Base-by-base conservation (phyloP, 2,797 vertebrate genomes). In the Rhincodon typus region DNA sequence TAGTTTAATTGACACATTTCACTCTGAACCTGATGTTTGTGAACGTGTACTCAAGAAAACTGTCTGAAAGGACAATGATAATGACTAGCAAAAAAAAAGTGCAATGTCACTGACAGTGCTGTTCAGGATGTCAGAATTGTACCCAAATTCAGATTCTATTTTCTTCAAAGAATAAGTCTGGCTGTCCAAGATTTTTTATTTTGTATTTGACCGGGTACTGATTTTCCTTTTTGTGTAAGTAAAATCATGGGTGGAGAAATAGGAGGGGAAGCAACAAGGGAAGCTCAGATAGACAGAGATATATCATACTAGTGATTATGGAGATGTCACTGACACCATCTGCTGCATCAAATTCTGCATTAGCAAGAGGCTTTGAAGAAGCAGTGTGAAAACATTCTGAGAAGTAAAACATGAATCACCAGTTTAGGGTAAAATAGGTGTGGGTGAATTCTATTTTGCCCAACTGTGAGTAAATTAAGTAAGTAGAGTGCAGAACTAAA, bases 321-420 rank as follows among this genome's bases (percentile, higher is more conserved):
- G 90, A 67, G 66, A 93, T 69, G 66, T 69, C 90, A 93, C 19
- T 93, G 62, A 93, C n/a, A 93, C 88, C 34, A 93, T 93, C 90
- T 93, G 62, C 66, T 93, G 34, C 62, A 34, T 91, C 57, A 91
- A 62, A 66, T 91, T 91, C 62, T 91, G 62, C 7, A 67, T 93
- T 69, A 25, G 21, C 42, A 84, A 84, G 38, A 84, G 19, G 42
- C 21, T 46, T 50, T 46, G 38, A 84, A 46, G 42, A 46, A 46
- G 82, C 82, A 84, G 42, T 46, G 82, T 93, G 21, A 69, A 69
- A 69, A 38, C 17, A 34, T 50, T 53, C 4, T 74, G 94, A 70
- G 13, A 74, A 77, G 57, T 46, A n/a, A 77, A 74, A 77, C 25
- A 95, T 72, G 94, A 95, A 95, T 77, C 70, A 74, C 94, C 5